Percentiles rank a stretch among this genome's conserved stretches.
These are phyloP conservation scores for Dasypogon diadema DNA, from an alignment of 2,888 invertebrate species.

Conservation along the genomic window DNA sequence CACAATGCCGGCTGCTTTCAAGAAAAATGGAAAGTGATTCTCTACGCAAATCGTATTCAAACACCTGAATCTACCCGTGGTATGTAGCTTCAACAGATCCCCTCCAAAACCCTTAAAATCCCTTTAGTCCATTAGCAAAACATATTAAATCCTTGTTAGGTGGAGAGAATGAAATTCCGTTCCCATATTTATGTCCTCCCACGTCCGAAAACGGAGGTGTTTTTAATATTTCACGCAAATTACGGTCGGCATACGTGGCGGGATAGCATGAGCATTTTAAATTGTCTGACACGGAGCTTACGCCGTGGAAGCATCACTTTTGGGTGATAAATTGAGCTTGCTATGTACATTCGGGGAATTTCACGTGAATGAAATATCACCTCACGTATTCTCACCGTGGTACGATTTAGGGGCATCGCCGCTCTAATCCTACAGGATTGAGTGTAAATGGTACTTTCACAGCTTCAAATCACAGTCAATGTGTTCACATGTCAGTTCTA, in stretches of 20 bases:
- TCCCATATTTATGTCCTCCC: not conserved
- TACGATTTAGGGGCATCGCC: constrained; percentile 17
- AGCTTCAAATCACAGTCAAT: constrained; percentile 26
- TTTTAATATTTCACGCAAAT: constrained; percentile 39
- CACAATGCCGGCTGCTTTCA: too few relatives aligned
- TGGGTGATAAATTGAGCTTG: constrained; percentile 19
- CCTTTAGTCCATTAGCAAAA: constrained; percentile 22
- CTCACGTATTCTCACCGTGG: constrained; percentile 10
- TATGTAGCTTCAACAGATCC: not conserved
- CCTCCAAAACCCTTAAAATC: constrained; percentile 8
- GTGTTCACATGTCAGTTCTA: constrained; percentile 15
- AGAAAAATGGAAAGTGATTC: too few relatives aligned
- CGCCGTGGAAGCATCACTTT: not conserved
- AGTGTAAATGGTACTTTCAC: constrained; percentile 26
- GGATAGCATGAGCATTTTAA: constrained; percentile 9
- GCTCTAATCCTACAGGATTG: constrained; percentile 24
- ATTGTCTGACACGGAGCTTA: constrained; percentile 14
- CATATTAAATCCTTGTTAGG: constrained; percentile 32
- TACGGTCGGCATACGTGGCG: constrained; percentile 28
- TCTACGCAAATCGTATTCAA: too few relatives aligned
- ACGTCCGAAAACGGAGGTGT: constrained; percentile 8
- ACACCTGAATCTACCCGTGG: not conserved
- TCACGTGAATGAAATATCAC: constrained; percentile 32
- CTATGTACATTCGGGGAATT: not conserved
- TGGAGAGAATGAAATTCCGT: not conserved